Evolutionary conservation across 2,797 vertebrate genomes (phyloP), one percentile per base, ranked within the genome.

Genomic region (Cercopithecus neglectus): DNA sequence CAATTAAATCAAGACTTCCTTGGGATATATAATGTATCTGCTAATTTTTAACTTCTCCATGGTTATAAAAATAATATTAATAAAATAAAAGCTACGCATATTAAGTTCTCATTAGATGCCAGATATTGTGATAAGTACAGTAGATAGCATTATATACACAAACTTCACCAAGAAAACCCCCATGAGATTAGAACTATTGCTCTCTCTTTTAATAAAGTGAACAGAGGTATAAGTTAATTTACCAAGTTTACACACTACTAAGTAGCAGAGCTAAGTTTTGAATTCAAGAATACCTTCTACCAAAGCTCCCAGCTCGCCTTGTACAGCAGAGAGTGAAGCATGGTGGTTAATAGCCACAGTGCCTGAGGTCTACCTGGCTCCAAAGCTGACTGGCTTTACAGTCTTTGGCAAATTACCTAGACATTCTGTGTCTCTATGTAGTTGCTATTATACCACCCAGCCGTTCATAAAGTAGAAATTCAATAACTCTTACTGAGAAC

Each of bases 1-100:
- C 57, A 92, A 95, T 88, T 85, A 89, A 95, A 91, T 39, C 46
- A 89, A 89, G 96, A 94, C 28, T 57, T 81, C 50, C 30, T 91
- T 85, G 61, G 17, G 46, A 30, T 94, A 76, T 75, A 30, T 91
- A 94, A 70, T 39, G 13, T 83, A 76, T 57, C 57, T 72, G 84
- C 44, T 92, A 59, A 96, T 76, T 91, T 94, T 89, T 90, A 95
- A 95, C 46, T 59, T 39, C 26, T 55, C 22, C 36, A 61, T 11
- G 82, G 21, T 75, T 36, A 93, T 21, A 72, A 78, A 44, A 89
- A 93, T 83, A 74, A 85, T 39, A 80, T 10, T n/a, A 87, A 90
- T 72, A 87, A 41, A 94, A 92, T 87, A 94, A 94, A 92, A 26
- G 8, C 22, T 39, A 41, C 16, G 44, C 64, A 46, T 92, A 48